These are phyloP conservation scores for Uropetala carovei DNA, from an alignment of 2,888 invertebrate species.

Conservation along the genomic window DNA sequence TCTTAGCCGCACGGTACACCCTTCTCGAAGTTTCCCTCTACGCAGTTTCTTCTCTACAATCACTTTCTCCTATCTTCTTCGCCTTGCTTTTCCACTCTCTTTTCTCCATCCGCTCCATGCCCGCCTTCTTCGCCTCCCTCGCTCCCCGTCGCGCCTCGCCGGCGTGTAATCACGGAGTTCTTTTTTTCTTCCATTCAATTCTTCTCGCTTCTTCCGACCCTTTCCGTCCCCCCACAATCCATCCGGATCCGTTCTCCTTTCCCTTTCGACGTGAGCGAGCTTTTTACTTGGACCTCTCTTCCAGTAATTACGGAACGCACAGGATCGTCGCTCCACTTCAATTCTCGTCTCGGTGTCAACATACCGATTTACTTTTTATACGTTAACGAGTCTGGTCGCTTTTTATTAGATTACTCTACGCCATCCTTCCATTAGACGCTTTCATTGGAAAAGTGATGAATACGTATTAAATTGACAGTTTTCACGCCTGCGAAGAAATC, in stretches of 20 bases:
- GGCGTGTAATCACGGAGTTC: no score
- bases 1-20: not conserved
- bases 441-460: no score
- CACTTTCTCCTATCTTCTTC: not conserved
- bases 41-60: not conserved
- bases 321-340: not conserved
- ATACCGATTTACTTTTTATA: not conserved
- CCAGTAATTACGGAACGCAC: not conserved
- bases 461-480: no score
- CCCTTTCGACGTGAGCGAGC: not conserved
- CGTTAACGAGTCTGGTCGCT: not conserved
- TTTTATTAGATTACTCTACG: no score
- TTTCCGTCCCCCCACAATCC: not conserved
- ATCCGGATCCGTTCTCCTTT: not conserved
- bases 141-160: no score
- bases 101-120: not conserved
- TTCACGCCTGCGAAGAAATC: no score
- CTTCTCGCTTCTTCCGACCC: not conserved
- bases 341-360: not conserved
- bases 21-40: not conserved
- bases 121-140: not conserved
- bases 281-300: not conserved
- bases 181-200: not conserved
- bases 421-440: no score
- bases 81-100: not conserved